Conservation (phyloP, 2,888 invertebrate genomes). For the Synergus laeviventris region DNA sequence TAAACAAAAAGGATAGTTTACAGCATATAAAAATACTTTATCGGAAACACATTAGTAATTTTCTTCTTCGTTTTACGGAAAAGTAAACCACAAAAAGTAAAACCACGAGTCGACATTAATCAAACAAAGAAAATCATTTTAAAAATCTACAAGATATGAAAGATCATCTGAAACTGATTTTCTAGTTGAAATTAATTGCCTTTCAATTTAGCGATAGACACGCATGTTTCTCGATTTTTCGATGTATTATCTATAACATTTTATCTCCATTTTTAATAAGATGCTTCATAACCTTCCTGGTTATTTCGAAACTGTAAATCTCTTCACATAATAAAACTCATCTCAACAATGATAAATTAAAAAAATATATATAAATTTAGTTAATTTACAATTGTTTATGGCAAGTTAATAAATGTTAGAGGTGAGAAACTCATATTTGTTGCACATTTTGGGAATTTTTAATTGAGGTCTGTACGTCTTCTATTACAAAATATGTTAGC, state of each 20-base stretch:
- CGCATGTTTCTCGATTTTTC: neutral
- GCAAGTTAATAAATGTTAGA: neutral
- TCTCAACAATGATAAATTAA: neutral
- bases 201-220: neutral
- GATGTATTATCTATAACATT: neutral
- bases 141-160: neutral
- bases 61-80: neutral
- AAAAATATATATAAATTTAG: neutral
- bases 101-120: neutral
- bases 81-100: no score
- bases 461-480: neutral
- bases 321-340: neutral
- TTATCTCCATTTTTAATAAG: neutral
- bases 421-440: neutral
- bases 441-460: neutral
- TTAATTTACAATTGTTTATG: neutral
- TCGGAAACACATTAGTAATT: neutral
- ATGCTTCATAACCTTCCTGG: neutral
- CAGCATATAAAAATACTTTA: no score
- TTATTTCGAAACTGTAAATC: neutral
- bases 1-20: no score
- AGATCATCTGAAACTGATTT: neutral
- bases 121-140: neutral
- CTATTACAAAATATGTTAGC: constrained; percentile 20
- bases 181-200: neutral